Percentiles rank a stretch among this genome's conserved stretches.
Conservation (phyloP, 2,113 vertebrate species). For the Fulmarus glacialis region DNA sequence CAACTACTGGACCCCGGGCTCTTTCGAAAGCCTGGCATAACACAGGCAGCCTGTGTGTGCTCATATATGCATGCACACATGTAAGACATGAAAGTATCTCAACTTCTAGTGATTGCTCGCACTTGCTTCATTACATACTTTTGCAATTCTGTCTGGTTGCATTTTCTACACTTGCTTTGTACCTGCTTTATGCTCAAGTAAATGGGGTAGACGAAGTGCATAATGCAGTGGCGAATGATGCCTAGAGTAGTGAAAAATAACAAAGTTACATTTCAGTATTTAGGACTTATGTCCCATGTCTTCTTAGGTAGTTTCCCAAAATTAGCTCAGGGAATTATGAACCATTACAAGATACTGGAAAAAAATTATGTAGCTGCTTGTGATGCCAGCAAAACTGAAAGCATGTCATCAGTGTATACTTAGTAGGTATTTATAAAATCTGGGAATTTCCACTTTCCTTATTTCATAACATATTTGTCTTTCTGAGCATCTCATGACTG, state of each 20-base stretch:
- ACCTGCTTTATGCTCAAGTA: background rate
- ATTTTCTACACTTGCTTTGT: background rate
- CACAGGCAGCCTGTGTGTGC: background rate
- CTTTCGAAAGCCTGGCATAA: background rate
- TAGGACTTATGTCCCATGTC: background rate
- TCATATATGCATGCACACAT: background rate
- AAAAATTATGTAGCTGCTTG: background rate
- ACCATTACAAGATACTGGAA: background rate
- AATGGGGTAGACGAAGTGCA: background rate
- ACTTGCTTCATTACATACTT: background rate
- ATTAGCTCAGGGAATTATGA: background rate
- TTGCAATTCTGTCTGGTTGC: background rate
- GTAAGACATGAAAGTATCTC: background rate
- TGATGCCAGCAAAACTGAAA: constrained; percentile 23
- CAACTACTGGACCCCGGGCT: background rate
- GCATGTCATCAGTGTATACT: background rate
- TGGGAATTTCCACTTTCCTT: constrained; percentile 13
- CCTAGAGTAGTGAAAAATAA: background rate
- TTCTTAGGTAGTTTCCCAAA: background rate
- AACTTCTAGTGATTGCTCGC: background rate
- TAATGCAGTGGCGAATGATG: background rate
- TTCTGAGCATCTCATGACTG: background rate
- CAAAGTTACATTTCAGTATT: background rate
- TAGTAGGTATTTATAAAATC: background rate
- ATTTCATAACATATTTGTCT: background rate